Evolutionary conservation across 1,140 invertebrate genomes (phyloP).

Genomic region (Papilio glaucus): DNA sequence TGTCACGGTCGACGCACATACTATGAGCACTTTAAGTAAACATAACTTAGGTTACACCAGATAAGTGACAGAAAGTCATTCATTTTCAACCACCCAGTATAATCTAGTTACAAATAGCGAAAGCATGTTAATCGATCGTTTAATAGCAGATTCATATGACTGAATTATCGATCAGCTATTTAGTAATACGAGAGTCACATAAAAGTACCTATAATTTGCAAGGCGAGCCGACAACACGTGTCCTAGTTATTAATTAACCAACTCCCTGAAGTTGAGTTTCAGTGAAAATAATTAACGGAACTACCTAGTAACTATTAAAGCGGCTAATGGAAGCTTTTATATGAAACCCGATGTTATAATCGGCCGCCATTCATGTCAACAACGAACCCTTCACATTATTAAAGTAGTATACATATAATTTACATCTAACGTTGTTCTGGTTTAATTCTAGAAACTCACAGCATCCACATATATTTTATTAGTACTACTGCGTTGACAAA

Average conservation of each 20-base stretch:
- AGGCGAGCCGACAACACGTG: slow-evolving; percentile 2
- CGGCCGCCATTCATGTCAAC: slow-evolving; percentile 17
- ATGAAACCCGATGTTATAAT: neutral
- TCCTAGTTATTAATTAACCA: slow-evolving; percentile 33
- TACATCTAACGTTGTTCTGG: neutral
- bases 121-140: neutral
- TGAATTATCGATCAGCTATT: neutral
- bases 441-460: neutral
- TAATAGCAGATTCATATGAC: too few species aligned
- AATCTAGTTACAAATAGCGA: neutral
- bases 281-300: slow-evolving; percentile 33
- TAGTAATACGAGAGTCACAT: neutral
- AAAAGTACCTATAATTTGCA: slow-evolving; percentile 5
- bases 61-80: too few species aligned
- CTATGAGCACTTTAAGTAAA: too few species aligned
- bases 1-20: too few species aligned
- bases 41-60: too few species aligned
- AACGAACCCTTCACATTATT: neutral
- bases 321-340: slow-evolving; percentile 28
- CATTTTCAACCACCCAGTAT: too few species aligned
- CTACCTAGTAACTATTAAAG: slow-evolving; percentile 24
- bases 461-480: too few species aligned
- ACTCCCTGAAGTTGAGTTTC: slow-evolving; percentile 27
- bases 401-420: neutral
- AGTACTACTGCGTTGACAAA: too few species aligned